phyloP scores from a whole-genome alignment of 1,140 invertebrate species.

The Brachionus asplanchnoidis region DNA sequence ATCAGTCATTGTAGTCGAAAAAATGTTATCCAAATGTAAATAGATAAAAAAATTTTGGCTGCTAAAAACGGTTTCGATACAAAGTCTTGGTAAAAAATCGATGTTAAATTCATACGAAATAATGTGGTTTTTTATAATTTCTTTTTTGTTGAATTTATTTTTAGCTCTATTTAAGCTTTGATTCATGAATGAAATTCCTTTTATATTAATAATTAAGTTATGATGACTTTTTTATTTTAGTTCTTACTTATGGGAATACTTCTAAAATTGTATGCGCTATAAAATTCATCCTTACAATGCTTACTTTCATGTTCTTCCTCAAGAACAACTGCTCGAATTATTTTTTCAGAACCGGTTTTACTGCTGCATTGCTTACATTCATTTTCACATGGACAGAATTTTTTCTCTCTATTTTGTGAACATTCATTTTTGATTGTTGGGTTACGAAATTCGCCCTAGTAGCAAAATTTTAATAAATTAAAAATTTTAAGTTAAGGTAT shows the following conservation, averaged over 20 bases:
- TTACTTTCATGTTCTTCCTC: slow-evolving; percentile 1
- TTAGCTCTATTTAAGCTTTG: neutral
- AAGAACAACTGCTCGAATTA: neutral
- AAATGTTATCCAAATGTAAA: neutral
- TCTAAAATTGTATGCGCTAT: neutral
- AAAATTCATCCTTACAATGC: slow-evolving; percentile 2
- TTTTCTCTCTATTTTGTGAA: neutral
- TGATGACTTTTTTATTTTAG: neutral
- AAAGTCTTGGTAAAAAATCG: neutral
- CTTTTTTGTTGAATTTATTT: neutral
- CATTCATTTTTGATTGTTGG: neutral
- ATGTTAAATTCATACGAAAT: neutral
- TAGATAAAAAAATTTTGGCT: neutral
- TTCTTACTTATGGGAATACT: neutral
- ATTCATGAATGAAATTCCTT: neutral
- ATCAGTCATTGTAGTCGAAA: neutral
- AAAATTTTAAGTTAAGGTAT: neutral
- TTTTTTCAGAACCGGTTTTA: neutral
- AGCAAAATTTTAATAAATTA: too few species aligned
- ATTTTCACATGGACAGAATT: neutral
- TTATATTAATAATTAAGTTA: neutral
- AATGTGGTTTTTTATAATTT: neutral
- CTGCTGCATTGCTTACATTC: neutral
- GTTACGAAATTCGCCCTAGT: neutral
- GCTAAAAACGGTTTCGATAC: neutral